These are phyloP conservation scores for Ochropacha duplaris DNA, from an alignment of 2,888 invertebrate species.

Conservation along the genomic window DNA sequence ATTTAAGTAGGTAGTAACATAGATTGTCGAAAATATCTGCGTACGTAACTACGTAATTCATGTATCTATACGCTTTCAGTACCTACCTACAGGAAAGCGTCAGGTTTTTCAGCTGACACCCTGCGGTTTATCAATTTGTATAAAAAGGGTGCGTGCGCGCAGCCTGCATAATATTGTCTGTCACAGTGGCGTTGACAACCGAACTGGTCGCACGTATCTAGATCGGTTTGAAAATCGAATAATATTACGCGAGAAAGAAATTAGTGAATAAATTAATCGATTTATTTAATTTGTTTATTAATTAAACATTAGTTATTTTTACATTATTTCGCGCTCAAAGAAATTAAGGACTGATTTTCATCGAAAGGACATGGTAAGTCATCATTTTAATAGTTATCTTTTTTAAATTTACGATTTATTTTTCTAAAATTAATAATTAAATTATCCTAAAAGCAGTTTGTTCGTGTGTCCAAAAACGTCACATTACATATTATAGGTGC, in stretches of 20 bases:
- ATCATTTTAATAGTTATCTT: not conserved
- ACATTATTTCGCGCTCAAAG: not conserved
- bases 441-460: no score
- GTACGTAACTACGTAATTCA: not conserved
- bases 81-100: slow-evolving; percentile 13
- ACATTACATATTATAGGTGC: no score
- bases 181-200: slow-evolving; percentile 4
- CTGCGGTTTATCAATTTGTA: slow-evolving; percentile 13
- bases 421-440: no score
- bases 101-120: not conserved
- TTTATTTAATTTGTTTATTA: not conserved
- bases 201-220: not conserved
- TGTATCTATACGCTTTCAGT: no score
- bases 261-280: not conserved
- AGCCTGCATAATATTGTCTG: slow-evolving; percentile 13
- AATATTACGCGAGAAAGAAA: not conserved
- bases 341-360: not conserved
- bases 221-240: not conserved
- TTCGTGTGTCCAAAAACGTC: no score
- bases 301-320: not conserved
- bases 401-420: no score
- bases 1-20: no score
- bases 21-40: not conserved
- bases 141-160: slow-evolving; percentile 26
- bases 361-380: not conserved